Base-by-base conservation (phyloP, 1,140 invertebrate species). In the Drosophila bocqueti region DNA sequence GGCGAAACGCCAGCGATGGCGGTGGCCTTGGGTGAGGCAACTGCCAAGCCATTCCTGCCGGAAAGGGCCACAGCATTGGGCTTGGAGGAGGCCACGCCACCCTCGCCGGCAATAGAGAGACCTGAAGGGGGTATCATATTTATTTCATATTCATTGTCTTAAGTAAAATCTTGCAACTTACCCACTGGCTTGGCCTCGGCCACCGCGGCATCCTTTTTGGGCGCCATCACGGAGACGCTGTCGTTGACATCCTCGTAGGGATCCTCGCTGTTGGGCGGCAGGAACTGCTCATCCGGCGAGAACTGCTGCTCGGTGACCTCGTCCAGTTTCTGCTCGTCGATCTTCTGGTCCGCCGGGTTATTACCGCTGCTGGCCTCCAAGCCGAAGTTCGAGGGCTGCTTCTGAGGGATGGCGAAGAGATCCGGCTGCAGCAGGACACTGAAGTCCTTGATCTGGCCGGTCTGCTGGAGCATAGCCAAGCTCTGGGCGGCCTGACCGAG, bases 171-270 rank as follows among this genome's bases (percentile, higher is more conserved):
- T 29, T 29, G 29, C 5, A 29, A 52, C 50, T 52, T 31, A 93
- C 95, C 96, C 40, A 96, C 94, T 58, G 96, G 96, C 84, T 96
- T 96, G 3, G 96, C 96, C 92, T 96, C 95, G 55, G 96, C 96
- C 43, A 96, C 94, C 0, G 94, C 95, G 11, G 95, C 94, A 63
- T 94, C 94, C 16, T 94, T 93, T 10, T 94, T 93, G 15, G 94
- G 94, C 10, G 93, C 92, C 60, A 93, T 94, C 11, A 94, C 93
- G 15, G 93, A 85, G 4, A 94, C 93, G 9, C 83, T 83, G 29
- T 94, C 94, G 18, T 89, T 82, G 3, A 92, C 89, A 71, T 92
- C 91, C 60, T 92, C 91, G 47, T 91, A 92, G 61, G 87, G 91
- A 83, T 93, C 91, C 8, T 92, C 91, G 46, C 24, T 71, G 58